Conservation (phyloP, 2,888 invertebrate genomes). For the Lymantria monacha region DNA sequence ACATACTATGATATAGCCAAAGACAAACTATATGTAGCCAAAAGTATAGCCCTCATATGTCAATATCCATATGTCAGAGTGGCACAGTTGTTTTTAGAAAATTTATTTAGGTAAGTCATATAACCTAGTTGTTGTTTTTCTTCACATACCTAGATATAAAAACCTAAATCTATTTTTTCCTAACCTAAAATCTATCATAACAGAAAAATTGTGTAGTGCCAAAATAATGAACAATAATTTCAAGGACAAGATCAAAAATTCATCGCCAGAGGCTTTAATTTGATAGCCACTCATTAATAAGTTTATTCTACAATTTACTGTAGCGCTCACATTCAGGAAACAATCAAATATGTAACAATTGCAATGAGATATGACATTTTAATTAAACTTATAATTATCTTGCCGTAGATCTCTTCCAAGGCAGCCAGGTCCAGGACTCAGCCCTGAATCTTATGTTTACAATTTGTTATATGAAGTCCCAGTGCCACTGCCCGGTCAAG, state of each 20-base stretch:
- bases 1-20: conserved; percentile 96
- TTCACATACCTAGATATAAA: background rate
- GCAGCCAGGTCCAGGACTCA: conserved; percentile 88
- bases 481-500: conserved; percentile 94
- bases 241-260: too few relatives aligned
- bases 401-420: conserved; percentile 87
- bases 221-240: too few relatives aligned
- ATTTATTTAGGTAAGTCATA: conserved; percentile 88
- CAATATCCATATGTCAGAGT: conserved; percentile 95
- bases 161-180: too few relatives aligned
- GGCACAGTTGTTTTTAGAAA: conserved; percentile 92
- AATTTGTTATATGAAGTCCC: conserved; percentile 97
- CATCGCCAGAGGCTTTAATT: too few relatives aligned
- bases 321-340: too few relatives aligned
- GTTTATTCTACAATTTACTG: too few relatives aligned
- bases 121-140: conserved; percentile 1
- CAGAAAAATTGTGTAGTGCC: too few relatives aligned
- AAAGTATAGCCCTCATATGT: conserved; percentile 96
- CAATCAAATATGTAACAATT: too few relatives aligned
- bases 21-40: conserved; percentile 97
- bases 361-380: too few relatives aligned
- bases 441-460: conserved; percentile 96
- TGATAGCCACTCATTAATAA: too few relatives aligned
- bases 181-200: too few relatives aligned
- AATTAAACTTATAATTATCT: background rate